Evolutionary conservation across 2,888 invertebrate genomes (phyloP).

Genomic region (Macaria notata): DNA sequence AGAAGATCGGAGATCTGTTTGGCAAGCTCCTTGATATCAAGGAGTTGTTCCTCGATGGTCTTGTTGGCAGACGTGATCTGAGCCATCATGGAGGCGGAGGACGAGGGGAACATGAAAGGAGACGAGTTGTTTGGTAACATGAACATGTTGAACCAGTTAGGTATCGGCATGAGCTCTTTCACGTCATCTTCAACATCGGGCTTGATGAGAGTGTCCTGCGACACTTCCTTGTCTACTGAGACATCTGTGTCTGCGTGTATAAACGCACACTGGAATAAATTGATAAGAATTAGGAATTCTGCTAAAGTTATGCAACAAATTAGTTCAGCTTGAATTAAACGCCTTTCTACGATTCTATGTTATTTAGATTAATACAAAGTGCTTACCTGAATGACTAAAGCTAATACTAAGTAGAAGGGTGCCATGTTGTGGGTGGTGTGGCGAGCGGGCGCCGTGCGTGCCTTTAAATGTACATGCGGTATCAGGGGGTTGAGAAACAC

Average conservation of each 20-base stretch:
- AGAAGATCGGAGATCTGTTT: constrained; percentile 57
- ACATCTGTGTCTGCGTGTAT: constrained; percentile 41
- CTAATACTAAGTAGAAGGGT: constrained; percentile 56
- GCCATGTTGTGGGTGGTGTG: constrained; percentile 57
- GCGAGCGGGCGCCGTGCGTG: constrained; percentile 28
- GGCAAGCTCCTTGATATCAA: constrained; percentile 65
- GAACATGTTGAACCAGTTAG: constrained; percentile 59
- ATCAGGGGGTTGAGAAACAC: constrained; percentile 57
- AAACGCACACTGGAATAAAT: constrained; percentile 52
- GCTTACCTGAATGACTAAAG: constrained; percentile 65
- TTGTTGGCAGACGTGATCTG: constrained; percentile 57
- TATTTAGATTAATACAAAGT: constrained; percentile 6
- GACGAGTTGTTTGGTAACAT: constrained; percentile 38
- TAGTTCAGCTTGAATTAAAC: background rate
- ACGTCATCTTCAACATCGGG: constrained; percentile 37
- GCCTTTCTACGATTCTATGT: background rate
- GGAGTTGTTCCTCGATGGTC: constrained; percentile 64
- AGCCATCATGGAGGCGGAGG: constrained; percentile 62
- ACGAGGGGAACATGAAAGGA: constrained; percentile 44
- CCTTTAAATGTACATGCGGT: constrained; percentile 53
- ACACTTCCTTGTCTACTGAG: constrained; percentile 38
- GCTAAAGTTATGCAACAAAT: background rate
- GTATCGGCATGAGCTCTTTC: constrained; percentile 18
- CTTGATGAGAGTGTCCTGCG: constrained; percentile 35
- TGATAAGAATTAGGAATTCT: background rate